These are phyloP conservation scores for Onychomys torridus DNA, from an alignment of 2,797 vertebrate species.

Conservation along the genomic window DNA sequence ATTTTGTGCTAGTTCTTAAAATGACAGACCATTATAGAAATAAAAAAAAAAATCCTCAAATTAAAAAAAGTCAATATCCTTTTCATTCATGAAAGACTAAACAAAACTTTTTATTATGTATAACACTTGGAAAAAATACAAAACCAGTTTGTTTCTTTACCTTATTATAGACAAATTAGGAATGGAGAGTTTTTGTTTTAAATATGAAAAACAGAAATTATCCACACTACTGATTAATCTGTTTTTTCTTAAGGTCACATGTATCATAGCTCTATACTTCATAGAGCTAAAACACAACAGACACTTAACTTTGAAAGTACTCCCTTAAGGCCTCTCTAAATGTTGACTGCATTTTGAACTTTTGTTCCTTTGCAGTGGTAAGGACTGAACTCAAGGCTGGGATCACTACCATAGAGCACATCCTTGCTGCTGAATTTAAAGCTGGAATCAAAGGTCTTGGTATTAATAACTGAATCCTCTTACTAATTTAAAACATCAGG, in stretches of 20 bases:
- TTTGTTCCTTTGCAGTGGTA: neutral
- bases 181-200: slow-evolving; percentile 41
- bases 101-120: slow-evolving; percentile 61
- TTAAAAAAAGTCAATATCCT: slow-evolving; percentile 53
- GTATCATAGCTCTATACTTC: neutral
- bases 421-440: neutral
- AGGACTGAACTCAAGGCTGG: neutral
- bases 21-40: slow-evolving; percentile 52
- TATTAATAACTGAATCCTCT: neutral
- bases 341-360: neutral
- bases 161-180: slow-evolving; percentile 46
- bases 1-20: slow-evolving; percentile 61
- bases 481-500: neutral
- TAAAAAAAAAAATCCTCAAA: slow-evolving; percentile 15
- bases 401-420: neutral
- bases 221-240: slow-evolving; percentile 37
- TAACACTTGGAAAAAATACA: slow-evolving; percentile 63
- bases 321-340: neutral
- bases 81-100: slow-evolving; percentile 66
- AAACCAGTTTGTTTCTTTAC: slow-evolving; percentile 60
- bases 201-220: slow-evolving; percentile 59
- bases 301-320: neutral
- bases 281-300: neutral
- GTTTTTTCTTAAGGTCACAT: slow-evolving; percentile 41
- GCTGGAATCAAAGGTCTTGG: neutral